These are phyloP conservation scores for Valencia hispanica DNA, from an alignment of 2,797 vertebrate genomes.

Conservation along the genomic window DNA sequence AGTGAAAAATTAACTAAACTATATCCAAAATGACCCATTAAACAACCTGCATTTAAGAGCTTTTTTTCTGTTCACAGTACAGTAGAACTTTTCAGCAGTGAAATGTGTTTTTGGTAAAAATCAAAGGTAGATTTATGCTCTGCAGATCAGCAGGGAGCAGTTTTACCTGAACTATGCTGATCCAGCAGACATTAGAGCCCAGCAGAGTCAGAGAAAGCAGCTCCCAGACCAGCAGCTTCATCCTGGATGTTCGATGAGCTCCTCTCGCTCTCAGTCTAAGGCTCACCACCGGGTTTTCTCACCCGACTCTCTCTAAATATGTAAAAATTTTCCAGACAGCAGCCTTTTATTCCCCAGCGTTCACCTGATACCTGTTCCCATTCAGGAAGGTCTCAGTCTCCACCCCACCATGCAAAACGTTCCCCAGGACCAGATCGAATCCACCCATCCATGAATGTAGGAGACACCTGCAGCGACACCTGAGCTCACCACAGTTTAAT, in stretches of 20 bases:
- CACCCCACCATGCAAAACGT: constrained; percentile 51
- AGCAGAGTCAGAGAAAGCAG: constrained; percentile 45
- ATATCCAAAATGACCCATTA: neutral
- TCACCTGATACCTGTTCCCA: constrained; percentile 33
- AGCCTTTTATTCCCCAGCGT: constrained; percentile 29
- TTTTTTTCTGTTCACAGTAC: neutral
- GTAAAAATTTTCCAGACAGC: neutral
- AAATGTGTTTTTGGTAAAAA: neutral
- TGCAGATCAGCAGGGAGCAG: neutral
- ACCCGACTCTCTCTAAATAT: neutral
- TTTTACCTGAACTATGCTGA: constrained; percentile 35
- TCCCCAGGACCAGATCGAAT: neutral
- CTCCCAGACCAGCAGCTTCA: constrained; percentile 35
- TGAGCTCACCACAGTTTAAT: neutral
- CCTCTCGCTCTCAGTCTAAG: neutral
- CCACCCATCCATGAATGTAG: neutral
- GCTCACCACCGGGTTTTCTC: neutral
- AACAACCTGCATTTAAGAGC: neutral
- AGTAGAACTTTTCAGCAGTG: neutral
- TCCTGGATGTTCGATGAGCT: constrained; percentile 21
- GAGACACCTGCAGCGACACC: neutral
- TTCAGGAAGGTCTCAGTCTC: constrained; percentile 30
- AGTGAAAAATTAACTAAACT: neutral
- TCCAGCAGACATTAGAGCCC: neutral
- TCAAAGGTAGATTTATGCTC: too few species aligned